These are phyloP conservation scores for Meloidogyne exigua DNA, from an alignment of 1,140 invertebrate genomes.

Conservation along the genomic window DNA sequence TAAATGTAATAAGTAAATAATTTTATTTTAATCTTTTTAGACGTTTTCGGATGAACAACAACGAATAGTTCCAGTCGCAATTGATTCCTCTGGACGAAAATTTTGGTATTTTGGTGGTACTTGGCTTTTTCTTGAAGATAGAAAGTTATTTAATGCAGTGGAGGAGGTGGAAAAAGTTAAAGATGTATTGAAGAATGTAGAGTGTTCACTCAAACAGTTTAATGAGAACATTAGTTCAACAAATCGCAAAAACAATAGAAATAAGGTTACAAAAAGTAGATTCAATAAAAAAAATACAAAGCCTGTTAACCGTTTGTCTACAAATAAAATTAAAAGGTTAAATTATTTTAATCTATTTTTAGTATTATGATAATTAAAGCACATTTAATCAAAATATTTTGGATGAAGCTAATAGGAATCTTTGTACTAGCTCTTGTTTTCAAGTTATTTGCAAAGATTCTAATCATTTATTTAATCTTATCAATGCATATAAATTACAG, in stretches of 20 bases:
- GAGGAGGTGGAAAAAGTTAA: not conserved
- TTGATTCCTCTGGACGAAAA: constrained; percentile 15
- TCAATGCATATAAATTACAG: not conserved
- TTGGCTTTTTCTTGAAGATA: constrained; percentile 27
- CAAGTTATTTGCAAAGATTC: not conserved
- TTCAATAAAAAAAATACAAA: not conserved
- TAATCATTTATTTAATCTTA: constrained; percentile 10
- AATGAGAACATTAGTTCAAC: not conserved
- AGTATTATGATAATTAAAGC: not conserved
- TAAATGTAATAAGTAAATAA: not conserved
- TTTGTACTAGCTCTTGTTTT: constrained; percentile 8
- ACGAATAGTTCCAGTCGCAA: constrained; percentile 6
- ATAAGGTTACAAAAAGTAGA: not conserved
- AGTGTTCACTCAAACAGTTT: not conserved
- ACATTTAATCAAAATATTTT: not conserved
- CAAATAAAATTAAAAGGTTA: not conserved
- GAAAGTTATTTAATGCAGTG: not conserved
- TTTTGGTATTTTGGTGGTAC: constrained; percentile 31
- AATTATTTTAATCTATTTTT: constrained; percentile 2
- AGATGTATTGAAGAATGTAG: not conserved
- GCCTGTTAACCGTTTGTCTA: not conserved
- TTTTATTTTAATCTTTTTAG: constrained; percentile 6
- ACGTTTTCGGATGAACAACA: constrained; percentile 17
- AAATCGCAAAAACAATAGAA: constrained; percentile 3
- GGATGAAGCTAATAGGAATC: constrained; percentile 3